Evolutionary conservation across 2,888 invertebrate genomes (phyloP), one percentile per base, ranked within the genome.

Genomic region (Anodontia alba): DNA sequence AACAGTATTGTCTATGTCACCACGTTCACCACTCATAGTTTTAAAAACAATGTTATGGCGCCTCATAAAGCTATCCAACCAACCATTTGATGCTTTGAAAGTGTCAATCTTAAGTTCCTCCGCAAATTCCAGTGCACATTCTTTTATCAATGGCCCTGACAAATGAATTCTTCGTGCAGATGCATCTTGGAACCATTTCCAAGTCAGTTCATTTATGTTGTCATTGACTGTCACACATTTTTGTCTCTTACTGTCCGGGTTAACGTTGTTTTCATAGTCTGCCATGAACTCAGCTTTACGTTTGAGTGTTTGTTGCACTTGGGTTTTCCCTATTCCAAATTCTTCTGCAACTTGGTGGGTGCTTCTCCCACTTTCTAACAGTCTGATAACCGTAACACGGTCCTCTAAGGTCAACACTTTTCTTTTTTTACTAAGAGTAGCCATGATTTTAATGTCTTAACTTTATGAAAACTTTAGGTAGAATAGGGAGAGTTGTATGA

Each of bases 281-380:
- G 81, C 33, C n/a, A 84, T 43, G 0, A 82, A 57, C 36, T 82
- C 80, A 0, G 66, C 62, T 71, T 83, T 83, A n/a, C 84, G 31
- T 70, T 84, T 84, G 67, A 81, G 20, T 38, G 81, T 72, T 20
- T 78, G 75, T 66, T 80, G 80, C 26, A 87, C 76, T 23, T 82
- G 81, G 0, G 80, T 81, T 69, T 79, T 82, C 1, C 86, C 84
- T 12, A 87, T 81, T 46, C 78, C 78, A 33, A 84, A 42, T n/a
- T 81, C 70, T 10, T 80, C 72, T 8, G 86, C 83, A 33, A 86
- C 15, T 42, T 42, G 5, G 23, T 78, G 33, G 23, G 81, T 57
- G 73, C 67, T 72, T 76, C 81, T 81, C 1, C 36, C 29, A 26
- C 77, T 66, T 49, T 73, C 70, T 20, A 69, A 17, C 15, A 75